Evolutionary conservation across 1,140 invertebrate genomes (phyloP).

Genomic region (Andricus grossulariae): DNA sequence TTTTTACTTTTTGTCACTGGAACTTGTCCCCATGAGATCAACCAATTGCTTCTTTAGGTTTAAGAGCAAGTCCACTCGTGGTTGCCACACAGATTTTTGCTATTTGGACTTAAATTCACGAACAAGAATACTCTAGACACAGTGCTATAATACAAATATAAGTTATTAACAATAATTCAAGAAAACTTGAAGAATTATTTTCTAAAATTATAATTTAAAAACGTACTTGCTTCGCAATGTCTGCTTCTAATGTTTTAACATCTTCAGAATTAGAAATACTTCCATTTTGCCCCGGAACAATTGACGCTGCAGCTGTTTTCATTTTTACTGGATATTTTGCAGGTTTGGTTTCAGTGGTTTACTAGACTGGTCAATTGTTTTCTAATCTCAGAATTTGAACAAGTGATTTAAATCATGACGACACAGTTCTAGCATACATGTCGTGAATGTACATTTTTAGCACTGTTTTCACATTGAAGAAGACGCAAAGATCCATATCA

Average conservation of each 20-base stretch:
- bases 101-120: constrained; percentile 85
- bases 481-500: too few species aligned
- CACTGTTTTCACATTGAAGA: too few species aligned
- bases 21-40: constrained; percentile 73
- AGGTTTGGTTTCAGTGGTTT: constrained; percentile 30
- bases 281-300: constrained; percentile 43
- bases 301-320: constrained; percentile 35
- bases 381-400: constrained; percentile 80
- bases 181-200: not conserved
- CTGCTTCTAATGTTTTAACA: constrained; percentile 75
- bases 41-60: constrained; percentile 85
- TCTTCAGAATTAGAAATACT: constrained; percentile 45
- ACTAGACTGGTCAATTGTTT: constrained; percentile 78
- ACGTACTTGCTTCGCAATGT: constrained; percentile 79
- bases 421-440: too few species aligned
- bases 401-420: not conserved
- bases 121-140: constrained; percentile 82
- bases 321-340: constrained; percentile 49
- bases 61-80: constrained; percentile 84
- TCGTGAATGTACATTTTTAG: too few species aligned
- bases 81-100: constrained; percentile 84
- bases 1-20: not conserved
- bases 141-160: constrained; percentile 28
- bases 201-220: not conserved
- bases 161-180: not conserved